A percentile compares a stretch with the other conserved stretches of the same genome.
Evolutionary conservation across 2,797 vertebrate genomes (phyloP).

Genomic region (Micropoecilia bifurca): DNA sequence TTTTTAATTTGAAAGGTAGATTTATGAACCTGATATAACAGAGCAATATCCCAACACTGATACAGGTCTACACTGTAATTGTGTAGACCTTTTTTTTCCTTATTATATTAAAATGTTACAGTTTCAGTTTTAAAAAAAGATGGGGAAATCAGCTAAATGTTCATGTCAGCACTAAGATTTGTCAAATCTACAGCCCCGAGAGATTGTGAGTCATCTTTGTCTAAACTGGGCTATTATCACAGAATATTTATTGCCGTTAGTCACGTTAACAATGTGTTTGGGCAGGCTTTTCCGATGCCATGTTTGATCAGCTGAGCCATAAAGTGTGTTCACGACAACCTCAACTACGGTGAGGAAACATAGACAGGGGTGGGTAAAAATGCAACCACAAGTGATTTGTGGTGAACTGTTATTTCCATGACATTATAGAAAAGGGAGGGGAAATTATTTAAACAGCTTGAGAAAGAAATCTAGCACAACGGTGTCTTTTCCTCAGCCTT

Average conservation of each 20-base stretch:
- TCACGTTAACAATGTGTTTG: slow-evolving; percentile 51
- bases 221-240: slow-evolving; percentile 55
- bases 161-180: slow-evolving; percentile 27
- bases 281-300: slow-evolving; percentile 29
- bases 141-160: not conserved
- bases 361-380: slow-evolving; percentile 5
- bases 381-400: not conserved
- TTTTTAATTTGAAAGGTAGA: not conserved
- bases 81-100: not conserved
- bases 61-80: not conserved
- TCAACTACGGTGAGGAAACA: slow-evolving; percentile 19
- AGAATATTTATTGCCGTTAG: slow-evolving; percentile 51
- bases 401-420: slow-evolving; percentile 6
- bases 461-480: not conserved
- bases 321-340: slow-evolving; percentile 27
- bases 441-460: not conserved
- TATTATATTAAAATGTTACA: not conserved
- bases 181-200: slow-evolving; percentile 13
- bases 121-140: not conserved
- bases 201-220: slow-evolving; percentile 41
- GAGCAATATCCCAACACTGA: not conserved
- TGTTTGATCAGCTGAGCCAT: slow-evolving; percentile 70
- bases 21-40: not conserved
- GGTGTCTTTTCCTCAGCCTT: slow-evolving; percentile 1
- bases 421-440: not conserved